phyloP scores from a whole-genome alignment of 2,113 vertebrate genomes.

The Silurus asotus region DNA sequence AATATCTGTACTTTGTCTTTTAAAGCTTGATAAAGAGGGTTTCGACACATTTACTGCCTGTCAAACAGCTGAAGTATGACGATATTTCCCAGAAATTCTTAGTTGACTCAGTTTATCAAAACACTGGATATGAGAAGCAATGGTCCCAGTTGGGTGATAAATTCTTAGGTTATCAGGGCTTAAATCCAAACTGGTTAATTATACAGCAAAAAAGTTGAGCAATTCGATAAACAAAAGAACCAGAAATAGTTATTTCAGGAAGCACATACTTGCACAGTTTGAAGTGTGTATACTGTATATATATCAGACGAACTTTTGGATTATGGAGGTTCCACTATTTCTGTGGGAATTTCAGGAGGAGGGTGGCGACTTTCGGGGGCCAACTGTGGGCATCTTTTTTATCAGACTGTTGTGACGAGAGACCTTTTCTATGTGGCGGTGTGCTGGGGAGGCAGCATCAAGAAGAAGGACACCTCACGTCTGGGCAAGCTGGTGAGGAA shows the following conservation, averaged over 20 bases:
- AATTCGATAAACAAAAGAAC: background rate
- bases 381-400: too few relatives aligned
- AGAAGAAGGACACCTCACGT: too few relatives aligned
- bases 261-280: background rate
- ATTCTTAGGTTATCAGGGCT: background rate
- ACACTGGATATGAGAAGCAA: background rate
- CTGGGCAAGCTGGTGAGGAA: too few relatives aligned
- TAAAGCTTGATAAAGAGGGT: background rate
- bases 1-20: too few relatives aligned
- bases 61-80: background rate
- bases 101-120: slow-evolving; percentile 12
- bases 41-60: slow-evolving; percentile 4
- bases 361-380: too few relatives aligned
- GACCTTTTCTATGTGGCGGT: too few relatives aligned
- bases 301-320: too few relatives aligned
- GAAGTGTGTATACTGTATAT: too few relatives aligned
- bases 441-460: too few relatives aligned
- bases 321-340: too few relatives aligned
- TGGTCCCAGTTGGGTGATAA: background rate
- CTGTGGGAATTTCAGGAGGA: too few relatives aligned
- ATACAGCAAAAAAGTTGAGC: background rate
- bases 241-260: background rate
- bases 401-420: too few relatives aligned
- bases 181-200: background rate
- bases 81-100: background rate